phyloP scores from a whole-genome alignment of 2,113 vertebrate genomes.

The Neogobius melanostomus region DNA sequence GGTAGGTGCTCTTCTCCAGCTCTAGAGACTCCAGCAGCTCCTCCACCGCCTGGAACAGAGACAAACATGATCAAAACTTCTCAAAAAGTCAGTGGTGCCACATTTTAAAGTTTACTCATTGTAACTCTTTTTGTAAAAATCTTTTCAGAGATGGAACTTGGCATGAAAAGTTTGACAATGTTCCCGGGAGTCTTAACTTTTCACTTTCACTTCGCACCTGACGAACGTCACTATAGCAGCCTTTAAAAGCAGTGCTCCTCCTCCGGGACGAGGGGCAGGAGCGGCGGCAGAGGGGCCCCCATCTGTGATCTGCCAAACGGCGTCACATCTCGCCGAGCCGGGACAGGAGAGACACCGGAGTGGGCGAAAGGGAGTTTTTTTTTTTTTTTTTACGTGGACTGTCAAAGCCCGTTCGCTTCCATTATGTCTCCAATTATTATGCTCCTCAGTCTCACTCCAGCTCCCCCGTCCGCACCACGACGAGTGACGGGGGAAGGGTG shows the following conservation, averaged over 20 bases:
- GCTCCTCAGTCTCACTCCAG: slow-evolving; percentile 7
- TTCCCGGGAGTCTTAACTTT: not conserved
- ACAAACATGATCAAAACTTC: slow-evolving; percentile 17
- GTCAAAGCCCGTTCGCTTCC: not conserved
- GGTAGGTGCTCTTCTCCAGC: slow-evolving; percentile 92
- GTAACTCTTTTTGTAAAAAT: not conserved
- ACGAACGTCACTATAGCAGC: not conserved
- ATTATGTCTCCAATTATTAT: slow-evolving; percentile 29
- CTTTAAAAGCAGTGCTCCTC: not conserved
- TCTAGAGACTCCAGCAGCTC: slow-evolving; percentile 93
- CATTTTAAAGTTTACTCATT: no score
- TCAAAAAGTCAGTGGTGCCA: no score
- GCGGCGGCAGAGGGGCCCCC: slow-evolving; percentile 5
- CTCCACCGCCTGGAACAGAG: slow-evolving; percentile 84
- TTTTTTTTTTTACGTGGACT: not conserved
- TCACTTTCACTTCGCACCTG: not conserved
- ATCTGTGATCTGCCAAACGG: slow-evolving; percentile 28
- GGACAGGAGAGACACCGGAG: slow-evolving; percentile 28
- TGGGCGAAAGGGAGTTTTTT: slow-evolving; percentile 1
- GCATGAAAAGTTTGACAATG: not conserved
- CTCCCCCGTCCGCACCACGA: not conserved
- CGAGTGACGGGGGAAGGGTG: no score
- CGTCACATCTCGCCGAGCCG: slow-evolving; percentile 10
- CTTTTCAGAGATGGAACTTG: not conserved
- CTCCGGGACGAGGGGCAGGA: not conserved